Base-by-base conservation (phyloP, 2,888 invertebrate genomes). In the Clivina fossor region DNA sequence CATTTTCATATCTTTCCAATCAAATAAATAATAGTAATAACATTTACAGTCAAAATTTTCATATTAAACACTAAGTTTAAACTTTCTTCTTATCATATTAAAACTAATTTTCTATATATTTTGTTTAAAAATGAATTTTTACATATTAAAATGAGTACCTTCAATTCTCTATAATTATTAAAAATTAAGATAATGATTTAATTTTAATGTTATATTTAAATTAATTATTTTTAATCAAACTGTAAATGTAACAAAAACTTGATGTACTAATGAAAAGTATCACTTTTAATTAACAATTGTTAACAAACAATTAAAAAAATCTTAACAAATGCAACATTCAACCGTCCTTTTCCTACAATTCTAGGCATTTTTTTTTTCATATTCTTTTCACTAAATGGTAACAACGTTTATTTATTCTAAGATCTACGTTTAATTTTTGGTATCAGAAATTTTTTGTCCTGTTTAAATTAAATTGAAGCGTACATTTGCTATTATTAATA, bases 391-490 rank as follows among this genome's bases (percentile, higher is more conserved):
- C 49, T 49, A 49, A 49, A 37, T 28, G 49, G 38, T 49, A 49
- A 49, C 38, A 49, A 49, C 26, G 13, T 38, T 28, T 49, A 49
- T 37, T 35, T 49, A 49, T 19, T 18, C 16, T 38, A 46, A 19
- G 19, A 43, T 28, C 48, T 33, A 48, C 44, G 22, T n/a, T 33
- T 33, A 33, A 44, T 26, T 48, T 24, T 35, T 49, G 49, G 49
- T 49, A 49, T 37, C 49, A 49, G 37, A 38, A 33, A 38, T 49
- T 41, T 38, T 38, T 38, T n/a, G 15, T 38, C 26, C 38, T 38
- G 38, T 38, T 49, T 28, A 38, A 49, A 38, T 49, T 38, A 49
- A 26, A 49, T 16, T 49, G 38, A 49, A 38, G 49, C 38, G 38
- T 38, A 49, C 49, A 49, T 38, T 48, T 49, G 37, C 37, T 37